Conservation (phyloP, 2,888 invertebrate genomes). For the Agrypnus murinus region DNA sequence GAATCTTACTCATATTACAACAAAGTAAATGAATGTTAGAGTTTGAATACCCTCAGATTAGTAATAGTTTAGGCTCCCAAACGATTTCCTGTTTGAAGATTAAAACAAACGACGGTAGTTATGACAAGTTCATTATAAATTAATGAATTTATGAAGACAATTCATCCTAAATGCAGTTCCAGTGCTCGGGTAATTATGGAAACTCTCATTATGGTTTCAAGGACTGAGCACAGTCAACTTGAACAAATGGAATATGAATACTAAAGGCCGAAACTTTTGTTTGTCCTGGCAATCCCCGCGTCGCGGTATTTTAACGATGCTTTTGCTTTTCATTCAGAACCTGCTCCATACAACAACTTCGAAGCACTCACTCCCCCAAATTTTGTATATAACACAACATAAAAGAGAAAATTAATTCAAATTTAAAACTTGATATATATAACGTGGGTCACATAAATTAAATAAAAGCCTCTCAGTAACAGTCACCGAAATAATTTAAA, state of each 20-base stretch:
- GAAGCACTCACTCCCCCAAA: slow-evolving; percentile 7
- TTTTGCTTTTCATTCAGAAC: slow-evolving; percentile 45
- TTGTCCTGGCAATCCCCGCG: slow-evolving; percentile 46
- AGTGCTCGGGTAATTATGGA: slow-evolving; percentile 42
- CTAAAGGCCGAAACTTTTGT: slow-evolving; percentile 59
- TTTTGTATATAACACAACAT: slow-evolving; percentile 17
- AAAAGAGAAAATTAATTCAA: slow-evolving; percentile 23
- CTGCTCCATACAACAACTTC: slow-evolving; percentile 12
- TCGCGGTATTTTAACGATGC: slow-evolving; percentile 29
- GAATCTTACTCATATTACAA: no score
- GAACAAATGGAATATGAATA: slow-evolving; percentile 61
- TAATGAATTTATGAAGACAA: slow-evolving; percentile 49
- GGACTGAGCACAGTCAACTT: slow-evolving; percentile 51
- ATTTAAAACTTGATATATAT: slow-evolving; percentile 9
- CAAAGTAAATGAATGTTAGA: slow-evolving; percentile 24
- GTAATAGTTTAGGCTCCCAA: slow-evolving; percentile 13
- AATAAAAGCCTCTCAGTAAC: slow-evolving; percentile 5
- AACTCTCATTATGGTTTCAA: slow-evolving; percentile 42
- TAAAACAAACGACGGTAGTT: slow-evolving; percentile 35
- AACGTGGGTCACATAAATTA: slow-evolving; percentile 13
- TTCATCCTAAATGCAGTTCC: slow-evolving; percentile 46
- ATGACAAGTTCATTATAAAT: slow-evolving; percentile 42
- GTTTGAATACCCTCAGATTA: slow-evolving; percentile 25
- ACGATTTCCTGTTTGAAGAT: slow-evolving; percentile 25
- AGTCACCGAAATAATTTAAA: slow-evolving; percentile 10